A percentile compares a stretch with the other conserved stretches of the same genome.
Conservation (phyloP, 2,888 invertebrate species). For the Hetaerina titia region DNA sequence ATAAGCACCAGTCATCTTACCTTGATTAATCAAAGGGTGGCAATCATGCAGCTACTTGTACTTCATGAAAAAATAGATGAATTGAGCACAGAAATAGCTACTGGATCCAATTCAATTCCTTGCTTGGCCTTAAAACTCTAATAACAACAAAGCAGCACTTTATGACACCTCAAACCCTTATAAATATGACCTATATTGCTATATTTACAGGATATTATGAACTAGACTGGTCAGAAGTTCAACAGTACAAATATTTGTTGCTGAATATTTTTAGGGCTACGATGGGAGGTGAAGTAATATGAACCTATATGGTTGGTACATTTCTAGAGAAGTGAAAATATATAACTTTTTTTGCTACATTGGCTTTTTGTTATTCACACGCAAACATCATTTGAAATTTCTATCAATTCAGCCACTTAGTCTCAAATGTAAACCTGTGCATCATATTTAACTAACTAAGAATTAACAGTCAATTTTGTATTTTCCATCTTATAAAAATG, state of each 20-base stretch:
- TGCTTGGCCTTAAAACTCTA: background rate
- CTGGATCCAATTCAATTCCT: background rate
- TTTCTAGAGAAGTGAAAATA: background rate
- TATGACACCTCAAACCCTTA: background rate
- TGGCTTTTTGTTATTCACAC: background rate
- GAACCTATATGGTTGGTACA: background rate
- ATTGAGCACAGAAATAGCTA: conserved; percentile 11
- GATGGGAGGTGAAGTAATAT: background rate
- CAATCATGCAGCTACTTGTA: background rate
- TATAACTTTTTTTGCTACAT: background rate
- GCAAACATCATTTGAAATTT: background rate
- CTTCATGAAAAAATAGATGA: conserved; percentile 18
- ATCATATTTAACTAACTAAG: conserved; percentile 1
- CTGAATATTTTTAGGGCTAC: background rate
- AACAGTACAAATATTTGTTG: background rate
- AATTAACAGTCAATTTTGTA: conserved; percentile 27
- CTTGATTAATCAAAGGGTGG: background rate
- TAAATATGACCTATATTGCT: background rate
- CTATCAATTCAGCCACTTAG: background rate
- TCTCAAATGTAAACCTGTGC: conserved; percentile 23
- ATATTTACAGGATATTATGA: conserved; percentile 24
- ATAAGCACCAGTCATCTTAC: conserved; percentile 32
- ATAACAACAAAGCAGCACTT: conserved; percentile 18
- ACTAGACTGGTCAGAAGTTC: background rate
- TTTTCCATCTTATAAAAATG: background rate